These are phyloP conservation scores for Eristalis intricaria DNA, from an alignment of 2,888 invertebrate genomes.

Conservation along the genomic window DNA sequence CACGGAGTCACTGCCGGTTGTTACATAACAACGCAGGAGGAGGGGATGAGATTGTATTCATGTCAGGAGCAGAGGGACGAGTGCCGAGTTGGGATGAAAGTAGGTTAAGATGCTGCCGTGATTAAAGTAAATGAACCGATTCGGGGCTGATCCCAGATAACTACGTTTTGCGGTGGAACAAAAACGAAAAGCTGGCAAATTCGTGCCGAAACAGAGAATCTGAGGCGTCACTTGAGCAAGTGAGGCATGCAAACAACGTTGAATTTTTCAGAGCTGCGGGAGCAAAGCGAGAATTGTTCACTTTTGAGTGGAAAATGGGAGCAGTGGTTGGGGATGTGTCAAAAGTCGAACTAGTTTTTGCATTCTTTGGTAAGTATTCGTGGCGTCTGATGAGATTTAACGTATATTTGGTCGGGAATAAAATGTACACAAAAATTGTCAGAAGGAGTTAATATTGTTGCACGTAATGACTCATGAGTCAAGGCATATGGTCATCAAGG, in stretches of 20 bases:
- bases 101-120: background rate
- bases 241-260: background rate
- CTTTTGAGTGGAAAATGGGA: background rate
- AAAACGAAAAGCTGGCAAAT: background rate
- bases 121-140: background rate
- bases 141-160: background rate
- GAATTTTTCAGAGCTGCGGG: background rate
- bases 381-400: too few relatives aligned
- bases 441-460: too few relatives aligned
- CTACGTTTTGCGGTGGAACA: background rate
- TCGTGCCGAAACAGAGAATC: background rate
- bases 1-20: slow-evolving; percentile 6
- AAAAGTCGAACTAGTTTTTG: too few relatives aligned
- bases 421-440: too few relatives aligned
- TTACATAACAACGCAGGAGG: background rate
- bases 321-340: background rate
- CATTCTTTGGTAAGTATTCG: too few relatives aligned
- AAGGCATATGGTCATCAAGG: too few relatives aligned
- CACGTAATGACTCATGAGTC: too few relatives aligned
- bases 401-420: too few relatives aligned
- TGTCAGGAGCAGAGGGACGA: background rate
- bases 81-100: background rate
- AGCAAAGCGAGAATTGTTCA: background rate
- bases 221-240: background rate
- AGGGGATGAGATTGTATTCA: background rate